phyloP scores from a whole-genome alignment of 2,113 vertebrate genomes.

The Papio anubis region DNA sequence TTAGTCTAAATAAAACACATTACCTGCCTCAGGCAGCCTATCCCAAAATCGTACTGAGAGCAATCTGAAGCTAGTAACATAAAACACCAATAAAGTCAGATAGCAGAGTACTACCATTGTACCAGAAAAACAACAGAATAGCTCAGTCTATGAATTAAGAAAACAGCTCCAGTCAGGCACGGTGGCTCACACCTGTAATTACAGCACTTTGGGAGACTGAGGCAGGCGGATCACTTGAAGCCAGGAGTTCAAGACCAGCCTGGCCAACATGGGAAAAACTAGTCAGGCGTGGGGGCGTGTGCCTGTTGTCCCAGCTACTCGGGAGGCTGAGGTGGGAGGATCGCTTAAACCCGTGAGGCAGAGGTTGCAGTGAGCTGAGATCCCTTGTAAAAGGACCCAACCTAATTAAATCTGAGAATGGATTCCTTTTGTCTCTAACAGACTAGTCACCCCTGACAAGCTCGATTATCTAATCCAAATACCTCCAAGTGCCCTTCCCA shows the following conservation, averaged over 20 bases:
- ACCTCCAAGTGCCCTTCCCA: neutral
- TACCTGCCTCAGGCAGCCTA: neutral
- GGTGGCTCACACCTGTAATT: too few species aligned
- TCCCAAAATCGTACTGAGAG: constrained; percentile 40
- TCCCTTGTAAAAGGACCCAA: neutral
- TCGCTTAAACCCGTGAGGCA: too few species aligned
- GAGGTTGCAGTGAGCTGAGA: too few species aligned
- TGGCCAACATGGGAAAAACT: too few species aligned
- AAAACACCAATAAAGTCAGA: constrained; percentile 60
- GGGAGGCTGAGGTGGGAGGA: too few species aligned
- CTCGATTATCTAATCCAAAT: neutral
- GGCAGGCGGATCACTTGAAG: neutral
- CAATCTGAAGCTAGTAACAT: constrained; percentile 56
- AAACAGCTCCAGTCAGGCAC: constrained; percentile 36
- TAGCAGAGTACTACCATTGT: neutral
- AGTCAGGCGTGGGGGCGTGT: too few species aligned
- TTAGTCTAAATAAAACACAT: neutral
- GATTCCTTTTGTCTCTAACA: neutral
- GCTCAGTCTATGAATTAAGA: constrained; percentile 42
- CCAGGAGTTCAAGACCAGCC: too few species aligned
- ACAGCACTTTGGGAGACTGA: constrained; percentile 19
- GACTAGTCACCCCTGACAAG: neutral
- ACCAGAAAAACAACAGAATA: constrained; percentile 55
- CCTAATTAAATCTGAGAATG: neutral
- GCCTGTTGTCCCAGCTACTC: too few species aligned